A percentile compares a stretch with the other conserved stretches of the same genome.
Conservation (phyloP, 2,888 invertebrate genomes). For the Drosophila koepferae region DNA sequence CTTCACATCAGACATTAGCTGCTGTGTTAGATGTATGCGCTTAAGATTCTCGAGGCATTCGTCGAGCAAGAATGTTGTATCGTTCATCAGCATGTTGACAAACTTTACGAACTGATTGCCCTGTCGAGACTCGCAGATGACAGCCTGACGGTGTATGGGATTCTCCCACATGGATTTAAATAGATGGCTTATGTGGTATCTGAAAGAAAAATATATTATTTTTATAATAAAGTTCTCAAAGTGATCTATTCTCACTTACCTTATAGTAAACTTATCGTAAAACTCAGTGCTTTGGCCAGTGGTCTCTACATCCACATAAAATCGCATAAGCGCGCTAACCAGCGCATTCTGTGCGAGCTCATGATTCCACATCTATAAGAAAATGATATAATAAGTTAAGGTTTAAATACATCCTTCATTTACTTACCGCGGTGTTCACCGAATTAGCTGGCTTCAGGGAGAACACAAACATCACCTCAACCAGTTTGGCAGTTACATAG, state of each 20-base stretch:
- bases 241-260: constrained; percentile 84
- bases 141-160: constrained; percentile 93
- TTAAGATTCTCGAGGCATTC: constrained; percentile 97
- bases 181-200: constrained; percentile 98
- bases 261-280: constrained; percentile 99
- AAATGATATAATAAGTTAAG: too few relatives aligned
- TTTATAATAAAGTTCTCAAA: neutral
- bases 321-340: constrained; percentile 97
- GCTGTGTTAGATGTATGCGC: constrained; percentile 92
- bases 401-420: too few relatives aligned
- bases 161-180: constrained; percentile 98
- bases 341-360: constrained; percentile 92
- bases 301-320: constrained; percentile 99
- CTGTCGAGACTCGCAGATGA: constrained; percentile 95
- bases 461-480: constrained; percentile 94
- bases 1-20: constrained; percentile 89
- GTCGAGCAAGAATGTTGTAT: constrained; percentile 97
- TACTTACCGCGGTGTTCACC: constrained; percentile 83
- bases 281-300: constrained; percentile 99
- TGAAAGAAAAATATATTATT: constrained; percentile 38
- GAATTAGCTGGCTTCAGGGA: constrained; percentile 88
- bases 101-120: constrained; percentile 98
- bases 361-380: constrained; percentile 92
- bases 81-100: constrained; percentile 98
- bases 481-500: constrained; percentile 97